Base-by-base conservation (phyloP, 1,140 invertebrate species). In the Chelonus insularis region DNA sequence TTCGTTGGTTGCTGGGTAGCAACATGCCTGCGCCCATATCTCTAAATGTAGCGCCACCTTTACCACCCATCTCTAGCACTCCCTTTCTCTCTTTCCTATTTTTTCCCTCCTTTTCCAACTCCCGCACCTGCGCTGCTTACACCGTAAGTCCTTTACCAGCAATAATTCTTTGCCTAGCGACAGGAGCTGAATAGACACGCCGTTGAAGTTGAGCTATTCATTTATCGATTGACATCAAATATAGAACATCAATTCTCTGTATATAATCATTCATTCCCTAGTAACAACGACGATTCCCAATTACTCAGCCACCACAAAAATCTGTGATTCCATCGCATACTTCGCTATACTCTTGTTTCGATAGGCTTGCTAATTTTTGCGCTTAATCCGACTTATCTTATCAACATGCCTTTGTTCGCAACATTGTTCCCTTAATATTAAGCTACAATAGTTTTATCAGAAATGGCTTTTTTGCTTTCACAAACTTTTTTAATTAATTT, bases 1-100 rank as follows among this genome's bases (percentile, higher is more conserved):
- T 70, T 68, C 66, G 62, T 60, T 56, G 60, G 68, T 70, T 70
- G 68, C 68, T 50, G 64, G 64, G 66, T 63, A 45, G 51, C 55
- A 39, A 54, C 55, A 64, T 65, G 68, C 68, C 54, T 60, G 64
- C 62, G 57, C 43, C 25, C 56, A 34, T 41, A 63, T 39, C 52
- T 57, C 36, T 57, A 52, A 43, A 57, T 57, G 60, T 36, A 36
- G 60, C 45, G 41, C 59, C 47, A 56, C 63, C 61, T 65, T 39
- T 43, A 9, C 54, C 20, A 37, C 45, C 55, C 41, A 23, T 54
- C 57, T 37, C 23, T 25, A 50, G 37, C 64, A 41, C 52, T 34
- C 18, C 32, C 59, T 36, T 18, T 16, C 18, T 20, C 18, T 43
- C 16, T 18, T 14, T 18, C 20, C 29, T 20, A 1, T 16, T 4